These are phyloP conservation scores for Brachionus koreanus DNA, from an alignment of 1,140 invertebrate genomes.

Conservation along the genomic window DNA sequence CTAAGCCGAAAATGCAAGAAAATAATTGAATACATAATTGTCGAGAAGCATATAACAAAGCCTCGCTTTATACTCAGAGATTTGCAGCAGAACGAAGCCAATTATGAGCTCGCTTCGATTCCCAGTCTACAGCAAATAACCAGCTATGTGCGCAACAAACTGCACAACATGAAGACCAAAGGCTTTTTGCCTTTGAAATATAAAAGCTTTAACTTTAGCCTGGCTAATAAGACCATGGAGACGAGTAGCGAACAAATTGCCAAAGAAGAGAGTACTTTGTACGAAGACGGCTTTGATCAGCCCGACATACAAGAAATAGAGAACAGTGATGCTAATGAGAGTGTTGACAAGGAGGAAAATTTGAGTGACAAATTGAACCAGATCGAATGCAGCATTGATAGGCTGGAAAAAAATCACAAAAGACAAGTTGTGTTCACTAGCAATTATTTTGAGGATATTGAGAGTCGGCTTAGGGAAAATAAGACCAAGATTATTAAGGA, in stretches of 20 bases:
- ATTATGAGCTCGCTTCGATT: background rate
- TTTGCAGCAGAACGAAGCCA: background rate
- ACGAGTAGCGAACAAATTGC: too few relatives aligned
- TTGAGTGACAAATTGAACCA: background rate
- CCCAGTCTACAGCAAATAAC: background rate
- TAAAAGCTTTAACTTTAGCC: background rate
- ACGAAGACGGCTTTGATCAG: background rate
- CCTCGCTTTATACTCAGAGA: background rate
- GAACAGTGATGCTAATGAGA: background rate
- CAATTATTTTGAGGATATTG: slow-evolving; percentile 20
- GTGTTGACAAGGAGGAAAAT: background rate
- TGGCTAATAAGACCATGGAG: background rate
- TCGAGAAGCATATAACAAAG: slow-evolving; percentile 20
- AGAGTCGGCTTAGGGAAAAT: background rate
- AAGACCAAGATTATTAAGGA: background rate
- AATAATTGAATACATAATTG: slow-evolving; percentile 2
- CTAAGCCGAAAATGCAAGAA: slow-evolving; percentile 20
- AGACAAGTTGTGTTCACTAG: background rate
- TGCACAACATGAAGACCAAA: slow-evolving; percentile 7
- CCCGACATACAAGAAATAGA: background rate
- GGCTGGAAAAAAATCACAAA: background rate
- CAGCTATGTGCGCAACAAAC: background rate
- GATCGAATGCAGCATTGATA: background rate
- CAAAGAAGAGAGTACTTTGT: background rate
- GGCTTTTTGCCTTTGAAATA: background rate